These are phyloP conservation scores for Cossypha dichroa DNA, from an alignment of 2,797 vertebrate genomes.

Conservation along the genomic window DNA sequence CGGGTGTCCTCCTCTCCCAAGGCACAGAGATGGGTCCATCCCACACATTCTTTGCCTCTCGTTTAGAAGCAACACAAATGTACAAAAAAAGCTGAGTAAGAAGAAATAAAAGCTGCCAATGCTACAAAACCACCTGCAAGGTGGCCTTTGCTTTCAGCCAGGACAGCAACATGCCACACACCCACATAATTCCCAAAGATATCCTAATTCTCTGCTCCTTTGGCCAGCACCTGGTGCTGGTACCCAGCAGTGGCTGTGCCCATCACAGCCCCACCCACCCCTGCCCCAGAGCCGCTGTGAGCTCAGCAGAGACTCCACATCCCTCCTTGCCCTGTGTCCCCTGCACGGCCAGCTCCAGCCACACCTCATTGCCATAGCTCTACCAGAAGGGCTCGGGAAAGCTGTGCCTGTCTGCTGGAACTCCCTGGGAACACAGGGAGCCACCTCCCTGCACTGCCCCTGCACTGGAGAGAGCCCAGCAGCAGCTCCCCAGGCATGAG, in stretches of 20 bases:
- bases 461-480: fast-evolving
- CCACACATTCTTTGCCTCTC: not conserved
- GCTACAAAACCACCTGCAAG: not conserved
- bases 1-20: not conserved
- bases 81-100: not conserved
- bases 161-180: not conserved
- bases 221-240: not conserved
- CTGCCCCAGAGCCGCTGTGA: fast-evolving
- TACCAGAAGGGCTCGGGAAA: not conserved
- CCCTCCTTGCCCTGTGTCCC: not conserved
- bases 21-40: not conserved
- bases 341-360: not conserved
- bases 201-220: not conserved
- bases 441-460: not conserved
- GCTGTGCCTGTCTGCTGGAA: not conserved
- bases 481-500: too few relatives aligned
- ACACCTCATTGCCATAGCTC: not conserved
- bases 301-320: fast-evolving
- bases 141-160: not conserved
- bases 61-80: not conserved
- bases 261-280: not conserved
- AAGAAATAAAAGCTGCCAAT: not conserved
- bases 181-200: not conserved
- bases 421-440: not conserved
- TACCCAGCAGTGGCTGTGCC: fast-evolving